Conservation (phyloP, 1,140 invertebrate genomes). For the Pantala flavescens region DNA sequence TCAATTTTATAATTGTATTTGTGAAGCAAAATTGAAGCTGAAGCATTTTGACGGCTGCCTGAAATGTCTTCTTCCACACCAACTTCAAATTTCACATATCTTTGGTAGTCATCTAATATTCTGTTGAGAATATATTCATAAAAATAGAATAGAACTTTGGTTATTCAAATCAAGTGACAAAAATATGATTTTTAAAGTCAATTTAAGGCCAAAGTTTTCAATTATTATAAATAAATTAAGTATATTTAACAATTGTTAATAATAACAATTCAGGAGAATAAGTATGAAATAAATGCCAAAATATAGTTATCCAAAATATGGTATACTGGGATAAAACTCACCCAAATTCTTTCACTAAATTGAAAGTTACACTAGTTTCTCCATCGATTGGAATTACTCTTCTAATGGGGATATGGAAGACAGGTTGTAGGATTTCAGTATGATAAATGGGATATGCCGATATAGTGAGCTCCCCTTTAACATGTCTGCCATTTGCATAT, state of each 20-base stretch:
- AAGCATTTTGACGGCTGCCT: constrained; percentile 67
- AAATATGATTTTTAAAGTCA: not conserved
- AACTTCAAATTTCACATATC: constrained; percentile 64
- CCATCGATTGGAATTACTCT: constrained; percentile 75
- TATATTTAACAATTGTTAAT: too few relatives aligned
- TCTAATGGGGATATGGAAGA: constrained; percentile 59
- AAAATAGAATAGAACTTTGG: too few relatives aligned
- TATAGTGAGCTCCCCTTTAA: constrained; percentile 65
- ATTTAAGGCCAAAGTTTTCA: constrained; percentile 12
- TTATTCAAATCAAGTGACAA: not conserved
- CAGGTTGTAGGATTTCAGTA: constrained; percentile 65
- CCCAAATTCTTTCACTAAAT: constrained; percentile 56
- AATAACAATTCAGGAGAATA: too few relatives aligned
- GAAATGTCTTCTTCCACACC: constrained; percentile 70
- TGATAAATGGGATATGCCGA: constrained; percentile 65
- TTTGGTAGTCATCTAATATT: constrained; percentile 59
- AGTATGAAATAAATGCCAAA: too few relatives aligned
- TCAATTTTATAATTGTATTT: constrained; percentile 74
- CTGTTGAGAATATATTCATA: constrained; percentile 29
- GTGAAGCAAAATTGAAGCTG: constrained; percentile 60
- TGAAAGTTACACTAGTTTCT: constrained; percentile 61
- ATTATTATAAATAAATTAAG: too few relatives aligned
- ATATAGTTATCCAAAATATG: too few relatives aligned
- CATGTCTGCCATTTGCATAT: constrained; percentile 72
- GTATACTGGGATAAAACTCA: too few relatives aligned